A percentile compares a stretch with the other conserved stretches of the same genome.
phyloP scores from a whole-genome alignment of 2,888 invertebrate genomes.

The Leucoma salicis region DNA sequence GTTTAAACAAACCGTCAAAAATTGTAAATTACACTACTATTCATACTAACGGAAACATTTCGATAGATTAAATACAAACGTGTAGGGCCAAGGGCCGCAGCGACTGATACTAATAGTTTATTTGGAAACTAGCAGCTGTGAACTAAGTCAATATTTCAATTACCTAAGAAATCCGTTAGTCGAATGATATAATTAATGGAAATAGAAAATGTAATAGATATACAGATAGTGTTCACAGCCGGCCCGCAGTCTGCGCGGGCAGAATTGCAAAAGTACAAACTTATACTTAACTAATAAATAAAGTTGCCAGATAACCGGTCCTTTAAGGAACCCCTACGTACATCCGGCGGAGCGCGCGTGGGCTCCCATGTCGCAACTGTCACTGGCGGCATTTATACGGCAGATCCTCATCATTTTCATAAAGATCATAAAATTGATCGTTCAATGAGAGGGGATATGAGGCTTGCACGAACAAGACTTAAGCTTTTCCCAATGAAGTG shows the following conservation, averaged over 20 bases:
- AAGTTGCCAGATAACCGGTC: conserved; percentile 64
- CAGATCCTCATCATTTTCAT: conserved; percentile 52
- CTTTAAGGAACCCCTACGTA: conserved; percentile 74
- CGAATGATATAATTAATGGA: conserved; percentile 74
- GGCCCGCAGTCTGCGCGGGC: conserved; percentile 71
- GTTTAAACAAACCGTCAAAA: conserved; percentile 35
- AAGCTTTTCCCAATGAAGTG: conserved; percentile 52
- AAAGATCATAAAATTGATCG: conserved; percentile 41
- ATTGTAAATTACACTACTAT: conserved; percentile 50
- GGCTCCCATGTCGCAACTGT: conserved; percentile 66
- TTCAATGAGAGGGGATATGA: conserved; percentile 49
- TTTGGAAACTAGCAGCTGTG: conserved; percentile 65
- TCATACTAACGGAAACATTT: conserved; percentile 54
- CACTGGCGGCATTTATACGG: conserved; percentile 64
- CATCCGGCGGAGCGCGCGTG: conserved; percentile 73
- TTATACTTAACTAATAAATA: conserved; percentile 45
- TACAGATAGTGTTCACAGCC: conserved; percentile 66
- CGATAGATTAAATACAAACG: conserved; percentile 51
- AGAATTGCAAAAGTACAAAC: conserved; percentile 66
- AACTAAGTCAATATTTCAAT: conserved; percentile 66
- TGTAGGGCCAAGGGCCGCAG: conserved; percentile 57
- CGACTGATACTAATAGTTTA: conserved; percentile 65
- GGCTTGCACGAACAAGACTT: conserved; percentile 56
- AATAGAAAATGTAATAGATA: conserved; percentile 74
- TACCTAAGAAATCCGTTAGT: conserved; percentile 48